Evolutionary conservation across 1,140 invertebrate species (phyloP), one percentile per base, ranked within the genome.

Genomic region (Dreissena polymorpha): DNA sequence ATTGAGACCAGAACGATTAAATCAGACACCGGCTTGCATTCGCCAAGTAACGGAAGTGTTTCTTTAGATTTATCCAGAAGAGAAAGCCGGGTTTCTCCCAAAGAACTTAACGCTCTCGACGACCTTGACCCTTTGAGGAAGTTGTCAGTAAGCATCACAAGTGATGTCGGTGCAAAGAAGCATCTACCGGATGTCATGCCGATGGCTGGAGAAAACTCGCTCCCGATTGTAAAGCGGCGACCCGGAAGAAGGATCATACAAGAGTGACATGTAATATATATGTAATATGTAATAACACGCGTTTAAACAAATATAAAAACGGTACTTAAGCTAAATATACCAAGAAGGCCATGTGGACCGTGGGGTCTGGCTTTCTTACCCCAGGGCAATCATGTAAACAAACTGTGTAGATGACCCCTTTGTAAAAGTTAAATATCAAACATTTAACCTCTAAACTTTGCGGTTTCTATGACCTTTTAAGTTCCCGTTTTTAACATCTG

Each of bases 131-230:
- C 8, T 14, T 16, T 16, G 49, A 53, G 13, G 21, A 53, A 53
- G 68, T 21, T 25, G 3, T 18, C 25, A 63, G 72, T 23, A 13
- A 29, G 23, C 53, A 60, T 10, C 13, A 13, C 0, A 8, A 60
- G 49, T 21, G 7, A 25, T 21, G 18, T 23, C 0, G 49, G n/a
- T 49, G 21, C n/a, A 14, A 53, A 49, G 18, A 80, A 72, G 39
- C 78, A 80, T 64, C 14, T 57, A 23, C 78, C 78, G 39, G 78
- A 80, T 39, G 23, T 60, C 5, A 7, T n/a, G 10, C 78, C 67
- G 7, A 23, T 25, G 10, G 50, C 23, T 0, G 78, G 78, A 6
- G 78, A 80, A 72, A 80, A 80, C 65, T 50, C 18, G 25, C 13
- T 16, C n/a, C 78, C 68, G 7, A 80, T 80, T 23, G 29, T 68